Percentiles rank a stretch among this genome's conserved stretches.
phyloP scores from a whole-genome alignment of 35 echinoderm and acorn worm species.

The Anneissia japonica region DNA sequence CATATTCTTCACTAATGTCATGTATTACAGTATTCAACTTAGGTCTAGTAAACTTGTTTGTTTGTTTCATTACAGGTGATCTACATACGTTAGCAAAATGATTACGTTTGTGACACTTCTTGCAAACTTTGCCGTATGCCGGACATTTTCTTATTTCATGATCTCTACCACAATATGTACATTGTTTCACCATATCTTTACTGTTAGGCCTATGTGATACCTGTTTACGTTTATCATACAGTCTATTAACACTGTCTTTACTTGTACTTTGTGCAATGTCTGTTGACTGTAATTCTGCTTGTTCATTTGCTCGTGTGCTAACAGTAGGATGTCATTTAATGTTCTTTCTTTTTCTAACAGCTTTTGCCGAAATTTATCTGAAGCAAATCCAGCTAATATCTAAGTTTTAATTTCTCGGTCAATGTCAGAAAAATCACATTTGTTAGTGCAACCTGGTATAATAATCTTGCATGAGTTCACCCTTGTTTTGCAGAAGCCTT shows the following conservation, averaged over 20 bases:
- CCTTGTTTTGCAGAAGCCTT: too few species aligned
- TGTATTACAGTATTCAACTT: too few species aligned
- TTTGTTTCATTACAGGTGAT: too few species aligned
- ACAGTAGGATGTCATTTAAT: not conserved
- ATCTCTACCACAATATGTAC: not conserved
- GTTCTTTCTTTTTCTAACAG: conserved; percentile 22
- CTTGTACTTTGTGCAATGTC: conserved; percentile 1
- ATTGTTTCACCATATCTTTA: not conserved
- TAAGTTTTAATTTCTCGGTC: conserved; percentile 52
- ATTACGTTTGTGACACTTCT: conserved; percentile 33
- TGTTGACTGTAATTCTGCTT: conserved; percentile 20
- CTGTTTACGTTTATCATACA: not conserved
- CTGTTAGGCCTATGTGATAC: not conserved
- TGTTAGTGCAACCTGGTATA: too few species aligned
- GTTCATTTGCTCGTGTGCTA: conserved; percentile 7
- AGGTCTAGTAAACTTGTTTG: too few species aligned
- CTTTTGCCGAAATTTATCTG: conserved; percentile 6
- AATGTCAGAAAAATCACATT: conserved; percentile 53
- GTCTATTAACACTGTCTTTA: too few species aligned
- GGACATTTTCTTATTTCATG: not conserved
- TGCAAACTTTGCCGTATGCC: conserved; percentile 38
- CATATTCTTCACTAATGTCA: too few species aligned
- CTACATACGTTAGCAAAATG: too few species aligned
- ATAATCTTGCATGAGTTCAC: too few species aligned
- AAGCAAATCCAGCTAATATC: conserved; percentile 37